Base-by-base conservation (phyloP, 2,888 invertebrate species). In the Stictocephala bisonia region DNA sequence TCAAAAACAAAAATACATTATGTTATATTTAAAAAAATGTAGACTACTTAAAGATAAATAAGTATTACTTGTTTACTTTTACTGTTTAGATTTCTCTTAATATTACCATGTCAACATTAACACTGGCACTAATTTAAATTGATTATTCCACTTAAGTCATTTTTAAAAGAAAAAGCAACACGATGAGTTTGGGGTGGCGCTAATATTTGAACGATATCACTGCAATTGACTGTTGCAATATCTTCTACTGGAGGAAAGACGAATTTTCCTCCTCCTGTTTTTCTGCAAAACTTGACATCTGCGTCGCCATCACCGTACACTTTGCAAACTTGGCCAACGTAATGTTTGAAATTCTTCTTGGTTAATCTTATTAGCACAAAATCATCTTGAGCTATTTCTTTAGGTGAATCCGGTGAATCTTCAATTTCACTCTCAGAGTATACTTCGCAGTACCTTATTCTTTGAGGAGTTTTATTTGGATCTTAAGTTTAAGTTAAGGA, bases 231-330 rank as follows among this genome's bases (percentile, higher is more conserved):
- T 6, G 64, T 40, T 11, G 64, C 64, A 3, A 41, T 41, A 11
- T 64, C 64, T 6, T 64, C 64, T 40, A 6, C 24, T 2, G 18
- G 20, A 31, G 64, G 64, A 40, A 40, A 64, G 3, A 64, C 22
- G 15, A 64, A 64, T 35, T 64, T 64, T 1, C 24, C 64, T 20
- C 64, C 64, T 11, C 1, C 40, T 20, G 64, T 41, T 64, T 64
- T 64, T 26, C 64, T 64, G 9, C 35, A 24, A 64, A 3, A 64
- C 40, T 41, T 64, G 0, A 64, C 64, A 6, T 64, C 64, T 3
- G 11, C 2, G 40, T 64, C 64, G 3, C 41, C 64, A 41, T 64
- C 64, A 1, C 3, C 9, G 40, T 64, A 64, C 13, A 20, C 22
- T 15, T 64, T 1, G 11, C 1, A 18, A 18, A 64, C 22, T 22